Percentiles rank a stretch among this genome's conserved stretches.
Conservation (phyloP, 2,797 vertebrate species). For the Orestias chungarensis region DNA sequence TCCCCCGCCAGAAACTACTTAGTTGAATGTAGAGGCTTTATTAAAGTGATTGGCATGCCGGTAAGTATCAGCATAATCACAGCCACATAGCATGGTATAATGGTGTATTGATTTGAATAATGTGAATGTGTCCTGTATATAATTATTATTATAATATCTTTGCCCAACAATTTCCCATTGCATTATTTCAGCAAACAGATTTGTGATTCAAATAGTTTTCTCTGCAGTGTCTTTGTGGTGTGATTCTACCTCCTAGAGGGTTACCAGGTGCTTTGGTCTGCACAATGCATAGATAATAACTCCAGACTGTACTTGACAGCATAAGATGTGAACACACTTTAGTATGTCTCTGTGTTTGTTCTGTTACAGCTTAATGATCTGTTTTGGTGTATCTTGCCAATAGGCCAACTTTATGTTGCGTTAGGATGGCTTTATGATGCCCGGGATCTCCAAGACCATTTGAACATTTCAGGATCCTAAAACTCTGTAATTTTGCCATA, state of each 20-base stretch:
- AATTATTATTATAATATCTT: not conserved
- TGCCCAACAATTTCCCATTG: not conserved
- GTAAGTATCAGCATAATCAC: conserved; percentile 5
- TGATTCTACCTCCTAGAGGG: not conserved
- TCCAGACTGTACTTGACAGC: not conserved
- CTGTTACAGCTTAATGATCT: not conserved
- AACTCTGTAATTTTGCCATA: too few relatives aligned
- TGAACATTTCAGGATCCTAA: too few relatives aligned
- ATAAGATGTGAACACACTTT: not conserved
- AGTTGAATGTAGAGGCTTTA: conserved; percentile 9
- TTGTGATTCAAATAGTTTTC: not conserved
- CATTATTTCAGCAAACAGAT: not conserved
- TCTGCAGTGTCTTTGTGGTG: not conserved
- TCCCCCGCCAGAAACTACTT: not conserved
- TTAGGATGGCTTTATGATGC: too few relatives aligned
- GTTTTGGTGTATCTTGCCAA: not conserved
- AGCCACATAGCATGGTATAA: conserved; percentile 10
- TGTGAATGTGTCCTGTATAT: conserved; percentile 3
- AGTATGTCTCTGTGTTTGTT: not conserved
- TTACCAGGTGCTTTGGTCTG: not conserved
- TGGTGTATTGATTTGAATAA: conserved; percentile 14
- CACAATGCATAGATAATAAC: not conserved
- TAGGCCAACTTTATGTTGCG: not conserved
- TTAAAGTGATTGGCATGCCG: conserved; percentile 1
- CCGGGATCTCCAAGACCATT: too few relatives aligned